Base-by-base conservation (phyloP, 2,888 invertebrate species). In the Dioctria linearis region DNA sequence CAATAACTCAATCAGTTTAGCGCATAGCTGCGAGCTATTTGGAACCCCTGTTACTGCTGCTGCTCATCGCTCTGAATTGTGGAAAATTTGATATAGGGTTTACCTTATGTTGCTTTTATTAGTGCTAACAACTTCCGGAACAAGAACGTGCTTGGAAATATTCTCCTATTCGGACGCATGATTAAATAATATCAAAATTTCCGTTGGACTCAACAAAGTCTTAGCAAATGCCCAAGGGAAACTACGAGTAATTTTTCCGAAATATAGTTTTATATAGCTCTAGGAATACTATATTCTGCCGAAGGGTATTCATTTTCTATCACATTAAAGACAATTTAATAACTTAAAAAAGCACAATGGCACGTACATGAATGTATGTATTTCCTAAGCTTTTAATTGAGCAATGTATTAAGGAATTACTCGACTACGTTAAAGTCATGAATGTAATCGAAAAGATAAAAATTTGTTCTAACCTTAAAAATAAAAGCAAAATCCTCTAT, bases 1-100 rank as follows among this genome's bases (percentile, higher is more conserved):
- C 63, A 63, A 63, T 63, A 63, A 63, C 63, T 63, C 63, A 63
- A 63, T 63, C 63, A 63, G 37, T 63, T 63, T 63, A 63, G 63
- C 63, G 63, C 63, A 63, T 63, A 63, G 63, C 63, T 11, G 5
- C 6, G 3, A 39, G 63, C 63, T 63, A 39, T 37, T 63, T 63
- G 37, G 63, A 13, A 13, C 63, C 63, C 63, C 63, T 63, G 37
- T 63, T 63, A 63, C 63, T 8, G 25, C 25, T 25, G 25, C 25
- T 25, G 25, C 39, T 13, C 63, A 39, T 9, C 40, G 63, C 13
- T 11, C 63, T 6, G 63, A 40, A 63, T 63, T 63, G 37, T 63
- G 63, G 63, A 40, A 63, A 63, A 63, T 63, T 63, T 63, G 39
- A 63, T 63, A 63, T 63, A 63, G 25, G 25, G 63, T 63, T 63